Base-by-base conservation (phyloP, 2,797 vertebrate genomes). In the Gadopsis marmoratus region DNA sequence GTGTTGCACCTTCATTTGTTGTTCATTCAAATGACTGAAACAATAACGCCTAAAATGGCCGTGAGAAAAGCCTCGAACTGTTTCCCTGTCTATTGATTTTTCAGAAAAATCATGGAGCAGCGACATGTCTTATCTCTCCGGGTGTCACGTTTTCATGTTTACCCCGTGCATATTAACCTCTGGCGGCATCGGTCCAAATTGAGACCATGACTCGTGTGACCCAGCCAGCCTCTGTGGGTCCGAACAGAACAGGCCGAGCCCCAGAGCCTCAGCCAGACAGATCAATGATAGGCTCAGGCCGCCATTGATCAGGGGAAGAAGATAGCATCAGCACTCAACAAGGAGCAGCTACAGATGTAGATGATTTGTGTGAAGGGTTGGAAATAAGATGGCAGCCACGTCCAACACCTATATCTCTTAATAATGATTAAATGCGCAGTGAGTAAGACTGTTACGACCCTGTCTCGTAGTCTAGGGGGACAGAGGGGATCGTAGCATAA, bases 281-380 rank as follows among this genome's bases (percentile, higher is more conserved):
- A 93, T 95, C 93, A 61, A 94, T 93, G 85, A 19, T 69, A 13
- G 43, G 31, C 85, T 80, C 85, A 82, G 82, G 65, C 79, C 88
- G 6, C 71, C 86, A 88, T 94, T 81, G 93, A 94, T 95, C 91
- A 89, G 53, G 75, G 48, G 75, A 85, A 86, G 11, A 80, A 89
- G 89, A 94, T 80, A 81, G 82, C 76, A 62, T 83, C 81, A 73
- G 72, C 71, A 8, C 61, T 90, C 86, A 76, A 58, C n/a, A 8
- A 26, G 55, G 72, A 82, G 72, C 68, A 78, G 76, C 83, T 77
- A 77, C 83, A 82, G 83, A 82, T 83, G 78, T 74, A 53, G 53
- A 51, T 64, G 78, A 58, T 82, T 79, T 82, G 64, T 74, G 67
- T 60, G 66, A 71, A 78, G 45, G 10, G 70, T 76, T 83, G 69